A percentile compares a stretch with the other conserved stretches of the same genome.
Conservation (phyloP, 2,888 invertebrate genomes). For the Prostheceraeus crozeri region DNA sequence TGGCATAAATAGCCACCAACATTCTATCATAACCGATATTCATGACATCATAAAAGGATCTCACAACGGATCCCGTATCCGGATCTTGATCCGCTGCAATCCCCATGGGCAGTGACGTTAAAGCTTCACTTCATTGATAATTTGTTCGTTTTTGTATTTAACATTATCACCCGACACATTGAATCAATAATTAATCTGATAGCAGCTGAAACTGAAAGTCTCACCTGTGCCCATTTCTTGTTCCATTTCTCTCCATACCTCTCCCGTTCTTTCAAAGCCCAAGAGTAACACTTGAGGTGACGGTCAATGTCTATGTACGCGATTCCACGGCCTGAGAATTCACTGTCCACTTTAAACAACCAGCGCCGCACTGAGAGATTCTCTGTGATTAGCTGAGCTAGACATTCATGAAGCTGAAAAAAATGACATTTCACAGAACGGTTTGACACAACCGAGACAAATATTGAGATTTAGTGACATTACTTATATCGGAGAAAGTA, state of each 20-base stretch:
- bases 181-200: too few relatives aligned
- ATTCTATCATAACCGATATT: too few relatives aligned
- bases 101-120: too few relatives aligned
- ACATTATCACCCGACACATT: too few relatives aligned
- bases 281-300: slow-evolving; percentile 51
- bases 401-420: slow-evolving; percentile 53
- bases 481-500: too few relatives aligned
- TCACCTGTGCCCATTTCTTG: slow-evolving; percentile 57
- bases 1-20: too few relatives aligned
- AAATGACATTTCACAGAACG: neutral
- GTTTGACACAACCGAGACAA: neutral
- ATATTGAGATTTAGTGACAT: slow-evolving; percentile 29
- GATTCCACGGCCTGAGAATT: slow-evolving; percentile 55
- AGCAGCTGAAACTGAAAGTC: neutral
- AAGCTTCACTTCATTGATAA: too few relatives aligned
- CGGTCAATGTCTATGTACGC: slow-evolving; percentile 52
- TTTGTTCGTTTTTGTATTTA: too few relatives aligned
- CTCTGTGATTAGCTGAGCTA: slow-evolving; percentile 55
- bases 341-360: slow-evolving; percentile 56
- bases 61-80: too few relatives aligned
- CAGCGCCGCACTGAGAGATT: slow-evolving; percentile 53
- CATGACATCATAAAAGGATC: too few relatives aligned
- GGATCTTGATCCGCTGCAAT: too few relatives aligned
- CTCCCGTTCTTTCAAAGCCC: slow-evolving; percentile 53
- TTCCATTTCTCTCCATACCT: slow-evolving; percentile 56